These are phyloP conservation scores for Channa argus DNA, from an alignment of 2,113 vertebrate genomes.

Conservation along the genomic window DNA sequence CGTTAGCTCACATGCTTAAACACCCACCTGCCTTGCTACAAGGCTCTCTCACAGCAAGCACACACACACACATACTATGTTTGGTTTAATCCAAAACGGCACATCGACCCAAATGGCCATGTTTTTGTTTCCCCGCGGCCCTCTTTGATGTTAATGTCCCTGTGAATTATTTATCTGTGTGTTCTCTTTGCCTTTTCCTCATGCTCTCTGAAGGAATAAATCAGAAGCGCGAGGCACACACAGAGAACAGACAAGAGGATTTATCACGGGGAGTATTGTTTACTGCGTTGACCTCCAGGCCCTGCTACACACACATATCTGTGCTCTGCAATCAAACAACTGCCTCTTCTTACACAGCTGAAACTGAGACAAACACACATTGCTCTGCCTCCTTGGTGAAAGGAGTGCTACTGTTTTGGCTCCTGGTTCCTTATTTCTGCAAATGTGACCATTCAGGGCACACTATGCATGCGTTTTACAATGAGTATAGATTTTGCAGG, in stretches of 20 bases:
- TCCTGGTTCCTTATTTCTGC: neutral
- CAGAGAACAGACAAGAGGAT: slow-evolving; percentile 70
- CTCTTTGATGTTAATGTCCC: slow-evolving; percentile 83
- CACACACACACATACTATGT: slow-evolving; percentile 42
- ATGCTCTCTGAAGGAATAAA: slow-evolving; percentile 77
- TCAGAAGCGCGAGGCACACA: slow-evolving; percentile 74
- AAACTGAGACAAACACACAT: slow-evolving; percentile 37
- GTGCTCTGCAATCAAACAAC: slow-evolving; percentile 69
- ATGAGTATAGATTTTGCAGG: slow-evolving; percentile 19
- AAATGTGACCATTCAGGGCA: slow-evolving; percentile 6
- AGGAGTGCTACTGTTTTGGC: slow-evolving; percentile 7
- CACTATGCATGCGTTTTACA: neutral
- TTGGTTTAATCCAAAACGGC: slow-evolving; percentile 77
- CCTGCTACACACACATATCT: slow-evolving; percentile 73
- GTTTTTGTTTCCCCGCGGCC: slow-evolving; percentile 78
- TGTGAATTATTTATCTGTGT: slow-evolving; percentile 83
- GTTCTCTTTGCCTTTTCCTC: slow-evolving; percentile 74
- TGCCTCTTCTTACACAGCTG: slow-evolving; percentile 36
- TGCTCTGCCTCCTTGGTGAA: slow-evolving; percentile 20
- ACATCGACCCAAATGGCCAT: slow-evolving; percentile 76
- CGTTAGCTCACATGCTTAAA: slow-evolving; percentile 13
- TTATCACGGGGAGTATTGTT: slow-evolving; percentile 79
- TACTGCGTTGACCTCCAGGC: slow-evolving; percentile 75
- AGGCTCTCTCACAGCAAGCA: slow-evolving; percentile 47
- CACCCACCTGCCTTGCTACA: slow-evolving; percentile 55